A percentile compares a stretch with the other conserved stretches of the same genome.
Evolutionary conservation across 2,797 vertebrate species (phyloP).

Genomic region (Carcharodon carcharias): DNA sequence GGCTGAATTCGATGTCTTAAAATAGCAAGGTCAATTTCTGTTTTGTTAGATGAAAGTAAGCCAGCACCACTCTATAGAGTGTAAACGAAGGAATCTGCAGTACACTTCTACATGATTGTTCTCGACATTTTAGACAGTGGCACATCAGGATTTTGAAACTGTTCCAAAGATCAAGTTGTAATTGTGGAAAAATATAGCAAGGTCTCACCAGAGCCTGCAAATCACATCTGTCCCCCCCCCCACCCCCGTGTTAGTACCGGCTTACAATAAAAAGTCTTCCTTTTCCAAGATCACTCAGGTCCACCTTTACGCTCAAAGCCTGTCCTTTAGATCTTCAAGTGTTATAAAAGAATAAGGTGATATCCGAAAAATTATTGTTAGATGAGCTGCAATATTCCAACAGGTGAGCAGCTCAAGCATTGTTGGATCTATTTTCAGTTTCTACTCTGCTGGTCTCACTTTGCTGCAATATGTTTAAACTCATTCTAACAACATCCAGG

Average conservation of each 20-base stretch:
- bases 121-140: background rate
- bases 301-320: background rate
- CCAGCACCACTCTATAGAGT: background rate
- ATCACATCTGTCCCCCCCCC: background rate
- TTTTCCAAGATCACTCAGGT: background rate
- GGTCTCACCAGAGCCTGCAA: background rate
- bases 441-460: background rate
- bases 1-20: background rate
- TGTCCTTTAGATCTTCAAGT: background rate
- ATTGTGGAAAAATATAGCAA: background rate
- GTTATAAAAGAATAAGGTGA: background rate
- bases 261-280: background rate
- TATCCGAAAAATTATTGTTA: background rate
- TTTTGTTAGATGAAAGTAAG: background rate
- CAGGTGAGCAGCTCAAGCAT: background rate
- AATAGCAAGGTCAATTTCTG: background rate
- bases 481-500: background rate
- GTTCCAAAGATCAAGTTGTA: background rate
- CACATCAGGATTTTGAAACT: background rate
- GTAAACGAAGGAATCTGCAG: background rate
- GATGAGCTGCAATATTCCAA: background rate
- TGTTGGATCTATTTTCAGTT: background rate
- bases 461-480: background rate
- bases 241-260: too few relatives aligned
- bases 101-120: background rate